phyloP scores from a whole-genome alignment of 2,113 vertebrate genomes.

The Nannospalax galili region DNA sequence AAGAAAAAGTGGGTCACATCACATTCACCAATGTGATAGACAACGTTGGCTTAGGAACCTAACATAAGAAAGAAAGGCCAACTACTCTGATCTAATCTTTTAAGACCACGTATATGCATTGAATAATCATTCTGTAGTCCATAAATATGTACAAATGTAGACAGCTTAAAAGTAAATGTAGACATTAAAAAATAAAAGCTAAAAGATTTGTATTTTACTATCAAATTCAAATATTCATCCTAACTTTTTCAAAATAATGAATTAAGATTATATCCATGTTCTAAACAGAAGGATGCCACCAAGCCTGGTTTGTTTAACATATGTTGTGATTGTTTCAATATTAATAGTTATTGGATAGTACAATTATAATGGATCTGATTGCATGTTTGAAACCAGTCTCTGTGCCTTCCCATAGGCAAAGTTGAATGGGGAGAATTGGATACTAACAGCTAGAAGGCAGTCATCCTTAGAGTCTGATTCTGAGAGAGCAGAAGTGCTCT shows the following conservation, averaged over 20 bases:
- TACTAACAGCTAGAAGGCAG: not conserved
- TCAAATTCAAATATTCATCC: not conserved
- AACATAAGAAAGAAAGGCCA: not conserved
- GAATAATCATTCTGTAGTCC: not conserved
- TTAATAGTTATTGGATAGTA: not conserved
- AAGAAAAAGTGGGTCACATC: too few relatives aligned
- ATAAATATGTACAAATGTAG: not conserved
- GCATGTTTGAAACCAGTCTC: not conserved
- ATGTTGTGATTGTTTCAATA: constrained; percentile 3
- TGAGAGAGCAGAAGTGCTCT: not conserved
- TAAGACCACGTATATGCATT: not conserved
- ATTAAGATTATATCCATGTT: not conserved
- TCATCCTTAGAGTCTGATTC: not conserved
- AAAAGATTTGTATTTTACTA: not conserved
- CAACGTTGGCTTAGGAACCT: not conserved
- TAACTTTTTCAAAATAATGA: not conserved
- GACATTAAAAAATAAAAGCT: not conserved
- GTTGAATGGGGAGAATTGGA: not conserved
- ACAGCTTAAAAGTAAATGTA: not conserved
- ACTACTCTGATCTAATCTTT: not conserved
- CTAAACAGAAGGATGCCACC: not conserved
- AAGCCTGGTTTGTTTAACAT: not conserved
- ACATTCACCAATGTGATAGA: not conserved
- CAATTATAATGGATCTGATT: not conserved
- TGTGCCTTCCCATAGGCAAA: not conserved